phyloP scores from a whole-genome alignment of 1,140 invertebrate species.

The Protaetia brevitarsis region DNA sequence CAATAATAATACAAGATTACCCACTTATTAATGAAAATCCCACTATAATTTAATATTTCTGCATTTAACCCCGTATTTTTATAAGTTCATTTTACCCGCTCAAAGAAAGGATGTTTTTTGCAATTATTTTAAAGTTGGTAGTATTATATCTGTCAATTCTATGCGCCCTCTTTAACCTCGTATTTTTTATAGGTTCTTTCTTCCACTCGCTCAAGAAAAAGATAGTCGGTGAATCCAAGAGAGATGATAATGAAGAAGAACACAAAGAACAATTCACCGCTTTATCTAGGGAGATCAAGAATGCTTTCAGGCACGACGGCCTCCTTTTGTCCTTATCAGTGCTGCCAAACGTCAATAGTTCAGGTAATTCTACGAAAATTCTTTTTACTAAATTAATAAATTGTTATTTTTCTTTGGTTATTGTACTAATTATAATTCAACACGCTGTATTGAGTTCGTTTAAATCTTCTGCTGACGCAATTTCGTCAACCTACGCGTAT shows the following conservation, averaged over 20 bases:
- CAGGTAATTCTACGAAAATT: conserved; percentile 54
- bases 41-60: too few relatives aligned
- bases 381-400: conserved; percentile 5
- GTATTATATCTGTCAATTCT: too few relatives aligned
- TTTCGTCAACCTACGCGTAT: too few relatives aligned
- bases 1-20: too few relatives aligned
- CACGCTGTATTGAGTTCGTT: not conserved
- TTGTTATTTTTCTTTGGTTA: too few relatives aligned
- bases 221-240: conserved; percentile 64
- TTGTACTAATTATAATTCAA: not conserved
- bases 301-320: conserved; percentile 62
- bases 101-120: not conserved
- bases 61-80: too few relatives aligned
- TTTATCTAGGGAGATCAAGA: conserved; percentile 70
- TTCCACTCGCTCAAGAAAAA: conserved; percentile 74
- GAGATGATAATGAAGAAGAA: conserved; percentile 73
- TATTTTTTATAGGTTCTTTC: conserved; percentile 52
- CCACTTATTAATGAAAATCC: too few relatives aligned
- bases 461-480: not conserved
- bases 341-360: conserved; percentile 74
- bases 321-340: conserved; percentile 66
- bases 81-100: too few relatives aligned
- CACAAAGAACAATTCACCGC: conserved; percentile 74
- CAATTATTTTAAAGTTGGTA: too few relatives aligned
- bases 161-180: not conserved